Base-by-base conservation (phyloP, 2,888 invertebrate genomes). In the Tipula confusa region DNA sequence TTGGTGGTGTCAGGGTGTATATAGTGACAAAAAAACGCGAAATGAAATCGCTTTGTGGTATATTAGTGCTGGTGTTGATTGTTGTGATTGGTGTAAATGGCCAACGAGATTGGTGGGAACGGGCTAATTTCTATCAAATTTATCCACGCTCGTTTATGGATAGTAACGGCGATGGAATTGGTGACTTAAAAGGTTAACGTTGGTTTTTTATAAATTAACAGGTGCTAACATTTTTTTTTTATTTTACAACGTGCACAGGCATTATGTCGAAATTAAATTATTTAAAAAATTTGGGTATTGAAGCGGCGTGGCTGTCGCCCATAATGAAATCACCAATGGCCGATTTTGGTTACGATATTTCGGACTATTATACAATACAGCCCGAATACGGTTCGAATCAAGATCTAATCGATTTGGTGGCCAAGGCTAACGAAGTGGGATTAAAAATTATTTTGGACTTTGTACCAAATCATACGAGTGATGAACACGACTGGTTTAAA, bases 291-390 rank as follows among this genome's bases (percentile, higher is more conserved):
- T 90, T 94, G 0, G 95, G 95, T 0, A 91, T 96, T 0, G 93
- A 92, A 7, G 94, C 94, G 0, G 92, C 95, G 83, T 96, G 97
- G 96, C 89, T 97, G 84, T 96, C 96, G 0, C 96, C 97, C 0
- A 94, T 97, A 86, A 96, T 93, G 89, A 90, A 91, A 84, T 96
- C 96, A 0, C 96, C 97, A 0, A 95, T 95, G 94, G 91, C 92
- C 0, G 97, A 97, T 89, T 95, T 95, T 87, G 97, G 97, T 0
- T 97, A 97, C 86, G 97, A 97, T 87, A 94, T 97, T 86, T 93
- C 94, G 31, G 92, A 97, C 89, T 96, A 94, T 88, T 93, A 90
- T 83, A 91, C 92, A 24, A 92, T 97, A 31, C 94, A 96, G 86
- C 88, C 93, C 0, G 91, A 92, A 83, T 97, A 94, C 87, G 97